Evolutionary conservation across 2,888 invertebrate species (phyloP).

Genomic region (Calliphora vomitoria): DNA sequence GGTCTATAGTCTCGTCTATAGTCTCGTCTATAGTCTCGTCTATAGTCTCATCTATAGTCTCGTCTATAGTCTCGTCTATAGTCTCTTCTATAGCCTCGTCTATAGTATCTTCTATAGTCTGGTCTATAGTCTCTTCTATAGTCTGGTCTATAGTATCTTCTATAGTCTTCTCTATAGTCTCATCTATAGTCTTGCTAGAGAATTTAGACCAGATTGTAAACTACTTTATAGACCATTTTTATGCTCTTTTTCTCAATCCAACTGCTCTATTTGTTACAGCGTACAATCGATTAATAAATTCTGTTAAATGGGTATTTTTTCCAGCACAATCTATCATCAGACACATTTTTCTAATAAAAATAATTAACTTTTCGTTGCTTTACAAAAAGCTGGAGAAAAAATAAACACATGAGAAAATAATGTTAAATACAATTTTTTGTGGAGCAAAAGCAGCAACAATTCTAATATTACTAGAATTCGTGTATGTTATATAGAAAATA

Average conservation of each 20-base stretch:
- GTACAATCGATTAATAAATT: constrained; percentile 26
- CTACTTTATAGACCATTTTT: no score
- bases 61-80: no score
- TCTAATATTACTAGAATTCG: background rate
- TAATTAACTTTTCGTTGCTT: constrained; percentile 41
- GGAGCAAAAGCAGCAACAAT: background rate
- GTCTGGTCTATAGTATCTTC: no score
- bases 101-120: no score
- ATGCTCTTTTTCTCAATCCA: background rate
- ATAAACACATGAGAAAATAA: background rate
- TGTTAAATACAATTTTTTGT: background rate
- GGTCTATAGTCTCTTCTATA: no score
- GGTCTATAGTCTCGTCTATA: no score
- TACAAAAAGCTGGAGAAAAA: background rate
- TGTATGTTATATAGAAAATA: background rate
- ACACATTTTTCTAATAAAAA: constrained; percentile 6
- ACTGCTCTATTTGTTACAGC: background rate
- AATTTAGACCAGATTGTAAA: no score
- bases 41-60: no score
- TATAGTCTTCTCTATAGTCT: no score
- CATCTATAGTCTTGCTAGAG: no score
- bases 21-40: no score
- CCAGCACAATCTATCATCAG: constrained; percentile 27
- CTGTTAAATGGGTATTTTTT: background rate
- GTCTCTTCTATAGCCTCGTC: no score